Evolutionary conservation across 2,113 vertebrate genomes (phyloP), one percentile per base, ranked within the genome.

Genomic region (Pyxicephalus adspersus): DNA sequence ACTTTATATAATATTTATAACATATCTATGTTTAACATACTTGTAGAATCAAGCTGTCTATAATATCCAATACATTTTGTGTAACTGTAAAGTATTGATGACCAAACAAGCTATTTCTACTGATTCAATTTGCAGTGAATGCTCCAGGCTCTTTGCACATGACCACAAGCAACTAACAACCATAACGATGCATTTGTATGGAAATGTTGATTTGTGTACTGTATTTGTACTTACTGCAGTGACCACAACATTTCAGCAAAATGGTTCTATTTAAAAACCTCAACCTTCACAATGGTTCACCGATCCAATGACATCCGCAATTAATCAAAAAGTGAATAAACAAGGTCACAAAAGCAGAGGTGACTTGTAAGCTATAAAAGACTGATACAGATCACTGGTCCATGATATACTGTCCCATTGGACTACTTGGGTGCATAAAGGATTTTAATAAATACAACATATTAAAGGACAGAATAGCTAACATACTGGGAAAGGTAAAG

Each of bases 291-390:
- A 15, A 20, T 13, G 77, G 64, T 25, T 70, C 65, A 79, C 29
- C 7, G 55, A 23, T 38, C 68, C 64, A 68, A 18, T 79, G 65
- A 79, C 77, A 68, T 23, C 23, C 9, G 31, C 68, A 60, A 79
- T 79, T 79, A 79, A 79, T 79, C 77, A 68, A 55, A 68, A 20
- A 70, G 64, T 15, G 31, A 23, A 31, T 45, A 79, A 57, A 79
- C 64, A 79, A 79, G 65, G 77, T 68, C 77, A 79, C n/a, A 50
- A 2, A 68, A 78, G 50, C 31, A 79, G 64, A 67, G 64, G 22
- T 34, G 15, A 34, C 50, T n/a, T 18, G 22, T 50, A 31, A 29
- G 25, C 19, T 23, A 25, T 22, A 13, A 57, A 57, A 29, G 70
- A 57, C 16, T 57, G 50, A 72, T 57, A 28, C 23, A 58, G 76